phyloP scores from a whole-genome alignment of 2,888 invertebrate species.

The Tubiluchus corallicola region DNA sequence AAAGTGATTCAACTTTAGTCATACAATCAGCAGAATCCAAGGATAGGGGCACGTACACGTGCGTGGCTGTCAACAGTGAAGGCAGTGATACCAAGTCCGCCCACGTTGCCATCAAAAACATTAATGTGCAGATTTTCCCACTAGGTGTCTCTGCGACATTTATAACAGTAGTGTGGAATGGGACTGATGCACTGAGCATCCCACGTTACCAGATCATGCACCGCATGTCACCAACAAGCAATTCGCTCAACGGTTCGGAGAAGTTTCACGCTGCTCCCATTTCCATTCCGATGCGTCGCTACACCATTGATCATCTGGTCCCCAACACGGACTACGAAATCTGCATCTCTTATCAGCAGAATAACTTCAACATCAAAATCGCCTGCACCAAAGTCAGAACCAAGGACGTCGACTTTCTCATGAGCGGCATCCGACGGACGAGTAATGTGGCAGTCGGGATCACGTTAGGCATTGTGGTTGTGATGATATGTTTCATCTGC shows the following conservation, averaged over 20 bases:
- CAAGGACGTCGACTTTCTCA: slow-evolving; percentile 17
- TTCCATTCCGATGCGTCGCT: slow-evolving; percentile 24
- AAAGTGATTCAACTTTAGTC: slow-evolving; percentile 14
- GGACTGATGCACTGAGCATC: slow-evolving; percentile 23
- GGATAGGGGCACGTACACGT: slow-evolving; percentile 16
- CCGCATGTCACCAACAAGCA: slow-evolving; percentile 15
- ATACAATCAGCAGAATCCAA: slow-evolving; percentile 15
- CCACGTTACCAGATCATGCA: slow-evolving; percentile 24
- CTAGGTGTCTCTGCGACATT: slow-evolving; percentile 24
- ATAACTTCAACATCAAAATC: slow-evolving; percentile 23
- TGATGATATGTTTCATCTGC: slow-evolving; percentile 17
- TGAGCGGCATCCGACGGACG: slow-evolving; percentile 19
- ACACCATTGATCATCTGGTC: slow-evolving; percentile 27
- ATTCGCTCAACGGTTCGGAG: no score
- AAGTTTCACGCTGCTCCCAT: no score
- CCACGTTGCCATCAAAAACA: slow-evolving; percentile 13
- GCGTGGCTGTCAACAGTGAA: slow-evolving; percentile 13
- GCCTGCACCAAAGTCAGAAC: slow-evolving; percentile 22
- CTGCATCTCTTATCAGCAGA: slow-evolving; percentile 29
- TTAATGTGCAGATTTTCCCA: slow-evolving; percentile 18
- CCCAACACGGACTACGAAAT: slow-evolving; percentile 30
- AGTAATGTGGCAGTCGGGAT: slow-evolving; percentile 21
- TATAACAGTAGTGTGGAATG: slow-evolving; percentile 29
- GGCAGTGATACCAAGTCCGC: slow-evolving; percentile 15
- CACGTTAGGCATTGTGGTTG: slow-evolving; percentile 16